Evolutionary conservation across 2,797 vertebrate genomes (phyloP), one percentile per base, ranked within the genome.

Genomic region (Rhodeus uyekii): DNA sequence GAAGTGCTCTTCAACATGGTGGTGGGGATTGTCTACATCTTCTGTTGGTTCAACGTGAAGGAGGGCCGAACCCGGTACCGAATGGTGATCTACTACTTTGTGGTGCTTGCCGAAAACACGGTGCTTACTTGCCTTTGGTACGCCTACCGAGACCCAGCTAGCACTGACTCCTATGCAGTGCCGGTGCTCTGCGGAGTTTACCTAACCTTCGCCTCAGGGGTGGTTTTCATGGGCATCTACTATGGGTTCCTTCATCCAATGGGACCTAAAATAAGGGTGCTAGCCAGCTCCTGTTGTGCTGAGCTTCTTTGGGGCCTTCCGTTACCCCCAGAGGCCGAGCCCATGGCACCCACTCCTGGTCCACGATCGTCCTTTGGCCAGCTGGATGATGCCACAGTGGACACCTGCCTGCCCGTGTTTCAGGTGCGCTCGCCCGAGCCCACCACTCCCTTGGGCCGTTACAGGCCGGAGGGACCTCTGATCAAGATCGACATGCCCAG

Each of bases 1-100:
- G 98, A 99, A 95, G 97, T 99, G 94, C 97, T 99, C 87, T 99
- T 99, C 95, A 99, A 99, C 92, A 98, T 99, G 97, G 98, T 99
- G 94, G 97, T 99, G 86, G 98, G 98, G 91, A 98, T 99, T 18
- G 97, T 99, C 93, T 99, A 99, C 95, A 98, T 99, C 94, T 99
- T 99, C 95, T 99, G 98, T 94, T 99, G 98, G 98, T 99, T 99
- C 91, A 99, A 99, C 88, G 98, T 99, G 92, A 97, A 99, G 91
- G 98, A 99, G 94, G 98, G 98, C 85, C 95, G 95, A 92, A 99
- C 98, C 81, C 96, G 98, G 89, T 96, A 95, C 91, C 93, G 98
- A 89, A 99, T 99, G 98, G 96, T 98, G 91, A 94, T 96, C 44
- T 99, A 99, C 94, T 99, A 99, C 93, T 95, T 92, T 1, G 95